A percentile compares a stretch with the other conserved stretches of the same genome.
Conservation (phyloP, 1,140 invertebrate genomes). For the Ridgeia piscesae region DNA sequence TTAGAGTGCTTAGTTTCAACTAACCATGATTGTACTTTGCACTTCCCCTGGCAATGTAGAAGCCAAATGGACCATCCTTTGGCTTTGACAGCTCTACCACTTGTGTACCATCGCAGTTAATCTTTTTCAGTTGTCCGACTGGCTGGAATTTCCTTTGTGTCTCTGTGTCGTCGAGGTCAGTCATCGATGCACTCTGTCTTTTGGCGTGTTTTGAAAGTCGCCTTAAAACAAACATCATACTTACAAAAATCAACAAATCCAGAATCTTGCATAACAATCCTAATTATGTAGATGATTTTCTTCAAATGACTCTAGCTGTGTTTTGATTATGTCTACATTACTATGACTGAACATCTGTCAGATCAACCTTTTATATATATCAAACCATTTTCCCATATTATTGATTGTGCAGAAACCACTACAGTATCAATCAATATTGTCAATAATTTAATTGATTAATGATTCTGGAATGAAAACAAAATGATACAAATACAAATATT, state of each 20-base stretch:
- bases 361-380: no score
- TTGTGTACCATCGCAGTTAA: constrained; percentile 49
- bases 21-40: constrained; percentile 51
- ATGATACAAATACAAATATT: neutral
- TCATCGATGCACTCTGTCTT: neutral
- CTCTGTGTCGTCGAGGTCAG: neutral
- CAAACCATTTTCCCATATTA: no score
- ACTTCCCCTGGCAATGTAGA: constrained; percentile 53
- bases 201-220: neutral
- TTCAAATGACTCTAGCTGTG: no score
- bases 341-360: no score
- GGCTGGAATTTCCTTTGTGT: constrained; percentile 29
- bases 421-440: neutral
- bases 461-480: neutral
- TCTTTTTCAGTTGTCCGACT: constrained; percentile 40
- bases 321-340: no score
- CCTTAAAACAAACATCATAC: neutral
- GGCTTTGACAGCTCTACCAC: constrained; percentile 45
- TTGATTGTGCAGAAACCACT: neutral
- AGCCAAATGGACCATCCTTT: constrained; percentile 49
- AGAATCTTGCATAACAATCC: no score
- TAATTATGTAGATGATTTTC: no score
- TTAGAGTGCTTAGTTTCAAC: neutral
- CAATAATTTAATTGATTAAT: neutral
- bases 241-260: constrained; percentile 15